A percentile compares a stretch with the other conserved stretches of the same genome.
Conservation (phyloP, 37 sponge, comb jelly and placozoan genomes). For the Amphimedon queenslandica region DNA sequence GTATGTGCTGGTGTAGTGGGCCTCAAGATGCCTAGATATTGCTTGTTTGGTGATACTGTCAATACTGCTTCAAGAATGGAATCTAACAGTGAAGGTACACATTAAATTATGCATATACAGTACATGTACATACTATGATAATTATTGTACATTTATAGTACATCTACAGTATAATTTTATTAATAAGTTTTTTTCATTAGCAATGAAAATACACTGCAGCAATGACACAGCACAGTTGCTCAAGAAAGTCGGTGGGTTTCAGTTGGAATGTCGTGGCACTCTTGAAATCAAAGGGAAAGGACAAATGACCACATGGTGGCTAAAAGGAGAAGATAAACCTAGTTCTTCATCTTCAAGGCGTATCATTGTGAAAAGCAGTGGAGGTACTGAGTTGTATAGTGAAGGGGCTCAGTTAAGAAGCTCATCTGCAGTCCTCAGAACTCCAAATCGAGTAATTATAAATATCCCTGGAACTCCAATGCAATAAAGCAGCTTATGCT, state of each 20-base stretch:
- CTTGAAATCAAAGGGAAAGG: conserved; percentile 86
- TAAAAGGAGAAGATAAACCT: no score
- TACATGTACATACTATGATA: not conserved
- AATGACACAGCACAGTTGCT: conserved; percentile 57
- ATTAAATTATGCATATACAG: not conserved
- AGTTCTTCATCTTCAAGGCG: no score
- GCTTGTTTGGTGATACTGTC: conserved; percentile 92
- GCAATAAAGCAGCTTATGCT: no score
- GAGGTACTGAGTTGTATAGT: no score
- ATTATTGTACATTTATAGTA: not conserved
- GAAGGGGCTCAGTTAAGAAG: no score
- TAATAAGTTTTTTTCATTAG: conserved; percentile 18
- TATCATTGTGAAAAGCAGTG: no score
- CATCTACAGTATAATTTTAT: not conserved
- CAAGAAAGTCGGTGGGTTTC: conserved; percentile 46
- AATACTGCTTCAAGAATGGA: conserved; percentile 94
- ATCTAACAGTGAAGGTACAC: conserved; percentile 75
- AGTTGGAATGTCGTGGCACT: conserved; percentile 70
- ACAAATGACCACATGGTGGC: conserved; percentile 82
- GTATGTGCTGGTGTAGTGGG: conserved; percentile 94
- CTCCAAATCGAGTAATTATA: no score
- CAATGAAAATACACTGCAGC: conserved; percentile 87
- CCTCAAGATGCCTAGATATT: conserved; percentile 90
- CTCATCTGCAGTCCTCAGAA: no score
- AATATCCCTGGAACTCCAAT: no score